Base-by-base conservation (phyloP, 2,888 invertebrate genomes). In the Proisotoma minuta region DNA sequence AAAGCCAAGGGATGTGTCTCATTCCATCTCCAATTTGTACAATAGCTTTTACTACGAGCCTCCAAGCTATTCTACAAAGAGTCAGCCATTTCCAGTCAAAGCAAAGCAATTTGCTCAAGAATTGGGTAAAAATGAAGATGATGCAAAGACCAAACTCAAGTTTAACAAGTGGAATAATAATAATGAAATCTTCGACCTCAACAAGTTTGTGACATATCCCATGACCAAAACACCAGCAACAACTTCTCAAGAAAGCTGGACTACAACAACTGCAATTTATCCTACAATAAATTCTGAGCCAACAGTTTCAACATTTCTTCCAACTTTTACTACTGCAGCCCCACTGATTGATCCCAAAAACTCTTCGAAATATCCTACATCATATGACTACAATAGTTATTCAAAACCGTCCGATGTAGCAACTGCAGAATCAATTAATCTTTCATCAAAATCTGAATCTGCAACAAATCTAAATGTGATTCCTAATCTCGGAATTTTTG, bases 11-110 rank as follows among this genome's bases (percentile, higher is more conserved):
- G 58, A 58, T 47, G 63, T 63, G 23, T 50, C 66, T 10, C 20
- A 56, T 2, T 48, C 66, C 2, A 48, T 62, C 28, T 56, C 57
- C 34, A 65, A 62, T 24, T 29, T 65, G 23, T 65, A 65, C 62
- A 65, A 59, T 27, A 65, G 62, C 57, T 65, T 65, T 50, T 65
- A 65, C 59, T 65, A 65, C 39, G 65, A 65, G 43, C 65, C 65
- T 15, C 65, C 65, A 24, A 62, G 62, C 39, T 65, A 62, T 29
- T 65, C 65, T 4, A 65, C 65, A 18, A 65, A 65, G 34, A 57
- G 62, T 12, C 62, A 62, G 24, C 65, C 59, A n/a, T 56, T 65
- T 47, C 65, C 65, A 27, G 65, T 65, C 2, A 59, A 59, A 18
- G 62, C 59, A 47, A 54, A 57, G 22, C 39, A 48, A 15, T 54